These are phyloP conservation scores for Deilephila elpenor DNA, from an alignment of 2,888 invertebrate genomes.

Conservation along the genomic window DNA sequence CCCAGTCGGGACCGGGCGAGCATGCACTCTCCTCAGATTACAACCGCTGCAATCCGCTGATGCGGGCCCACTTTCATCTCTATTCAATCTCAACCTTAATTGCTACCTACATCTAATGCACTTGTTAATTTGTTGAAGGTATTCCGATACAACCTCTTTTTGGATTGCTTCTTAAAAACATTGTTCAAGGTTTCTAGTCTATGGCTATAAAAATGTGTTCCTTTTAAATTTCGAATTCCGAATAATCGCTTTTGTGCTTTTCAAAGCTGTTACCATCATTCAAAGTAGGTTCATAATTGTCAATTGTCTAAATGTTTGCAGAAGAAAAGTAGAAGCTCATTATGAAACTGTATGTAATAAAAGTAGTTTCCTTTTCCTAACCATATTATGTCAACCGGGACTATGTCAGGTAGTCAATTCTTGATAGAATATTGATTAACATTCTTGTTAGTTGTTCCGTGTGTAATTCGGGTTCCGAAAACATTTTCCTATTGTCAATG, in stretches of 20 bases:
- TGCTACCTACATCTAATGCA: conserved; percentile 20
- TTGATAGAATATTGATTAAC: neutral
- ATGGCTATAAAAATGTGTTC: too few species aligned
- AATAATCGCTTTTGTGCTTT: too few species aligned
- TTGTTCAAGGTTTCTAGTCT: neutral
- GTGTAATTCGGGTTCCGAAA: neutral
- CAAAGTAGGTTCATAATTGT: too few species aligned
- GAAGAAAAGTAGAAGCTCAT: neutral
- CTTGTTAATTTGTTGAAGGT: neutral
- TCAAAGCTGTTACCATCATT: too few species aligned
- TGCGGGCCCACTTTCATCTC: conserved; percentile 40
- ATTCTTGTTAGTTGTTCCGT: neutral
- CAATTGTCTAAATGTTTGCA: too few species aligned
- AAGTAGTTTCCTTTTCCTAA: neutral
- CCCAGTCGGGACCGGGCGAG: conserved; percentile 29
- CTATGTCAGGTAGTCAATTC: conserved; percentile 5
- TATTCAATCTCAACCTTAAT: conserved; percentile 26
- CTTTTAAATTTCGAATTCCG: too few species aligned
- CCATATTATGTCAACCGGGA: neutral
- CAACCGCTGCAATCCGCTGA: conserved; percentile 42
- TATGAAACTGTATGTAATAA: neutral
- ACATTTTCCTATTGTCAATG: conserved; percentile 1
- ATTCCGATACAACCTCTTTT: neutral
- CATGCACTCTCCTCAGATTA: conserved; percentile 56
- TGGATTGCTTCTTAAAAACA: neutral